Conservation (phyloP, 1,140 invertebrate genomes). For the Brachionus asplanchnoidis region DNA sequence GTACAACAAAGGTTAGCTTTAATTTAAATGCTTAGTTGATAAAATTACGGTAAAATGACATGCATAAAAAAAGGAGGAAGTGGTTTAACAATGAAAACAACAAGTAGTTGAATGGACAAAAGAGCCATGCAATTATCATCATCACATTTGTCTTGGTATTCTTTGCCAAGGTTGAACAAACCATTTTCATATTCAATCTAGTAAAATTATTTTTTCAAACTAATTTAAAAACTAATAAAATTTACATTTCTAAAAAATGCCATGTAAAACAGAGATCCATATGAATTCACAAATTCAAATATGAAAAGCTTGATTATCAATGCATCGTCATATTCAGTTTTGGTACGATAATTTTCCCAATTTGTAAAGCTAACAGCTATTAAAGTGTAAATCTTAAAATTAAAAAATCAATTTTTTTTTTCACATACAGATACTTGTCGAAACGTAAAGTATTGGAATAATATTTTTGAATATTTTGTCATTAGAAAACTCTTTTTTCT, state of each 20-base stretch:
- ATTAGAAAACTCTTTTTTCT: too few relatives aligned
- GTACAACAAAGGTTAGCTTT: background rate
- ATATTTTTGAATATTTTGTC: too few relatives aligned
- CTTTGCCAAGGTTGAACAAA: constrained; percentile 49
- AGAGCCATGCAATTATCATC: constrained; percentile 75
- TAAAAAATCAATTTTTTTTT: background rate
- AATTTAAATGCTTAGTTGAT: background rate
- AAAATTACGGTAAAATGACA: constrained; percentile 54
- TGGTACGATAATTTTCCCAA: constrained; percentile 78
- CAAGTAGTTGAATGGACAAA: constrained; percentile 72
- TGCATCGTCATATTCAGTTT: constrained; percentile 95
- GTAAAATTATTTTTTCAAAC: background rate
- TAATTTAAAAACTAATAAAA: background rate
- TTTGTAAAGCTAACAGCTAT: constrained; percentile 12
- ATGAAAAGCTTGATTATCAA: constrained; percentile 95
- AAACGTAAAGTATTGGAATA: too few relatives aligned
- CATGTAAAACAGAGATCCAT: constrained; percentile 96
- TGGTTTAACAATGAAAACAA: constrained; percentile 69
- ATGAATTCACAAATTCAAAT: constrained; percentile 96
- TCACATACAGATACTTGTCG: too few relatives aligned
- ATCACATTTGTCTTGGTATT: constrained; percentile 64
- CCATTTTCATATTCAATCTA: constrained; percentile 45
- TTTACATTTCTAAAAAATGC: constrained; percentile 70
- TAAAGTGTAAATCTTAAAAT: constrained; percentile 18
- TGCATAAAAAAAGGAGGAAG: constrained; percentile 55